phyloP scores from a whole-genome alignment of 1,140 invertebrate species.

The Bombus fervidus region DNA sequence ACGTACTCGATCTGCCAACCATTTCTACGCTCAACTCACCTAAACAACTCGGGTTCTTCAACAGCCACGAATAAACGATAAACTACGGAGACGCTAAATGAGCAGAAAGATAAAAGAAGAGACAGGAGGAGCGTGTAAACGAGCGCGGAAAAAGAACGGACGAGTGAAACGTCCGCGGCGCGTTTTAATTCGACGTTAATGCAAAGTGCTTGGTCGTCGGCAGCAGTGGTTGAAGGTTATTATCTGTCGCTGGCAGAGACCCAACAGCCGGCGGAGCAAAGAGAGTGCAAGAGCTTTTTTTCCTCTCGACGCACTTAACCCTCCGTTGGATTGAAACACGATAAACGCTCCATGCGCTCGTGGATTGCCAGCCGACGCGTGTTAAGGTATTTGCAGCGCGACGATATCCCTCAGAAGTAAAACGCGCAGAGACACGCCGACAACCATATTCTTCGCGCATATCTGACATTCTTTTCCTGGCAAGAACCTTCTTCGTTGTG shows the following conservation, averaged over 20 bases:
- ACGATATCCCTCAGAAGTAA: no score
- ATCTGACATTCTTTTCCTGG: no score
- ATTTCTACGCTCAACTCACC: no score
- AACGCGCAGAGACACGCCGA: no score
- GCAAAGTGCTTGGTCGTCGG: constrained; percentile 45
- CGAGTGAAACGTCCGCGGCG: not conserved
- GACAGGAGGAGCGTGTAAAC: not conserved
- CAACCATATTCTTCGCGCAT: no score
- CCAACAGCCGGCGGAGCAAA: constrained; percentile 66
- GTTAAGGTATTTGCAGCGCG: constrained; percentile 16
- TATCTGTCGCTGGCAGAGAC: constrained; percentile 71
- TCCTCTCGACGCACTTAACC: constrained; percentile 63
- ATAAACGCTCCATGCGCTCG: constrained; percentile 56
- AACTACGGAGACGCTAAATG: not conserved
- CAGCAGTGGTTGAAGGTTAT: constrained; percentile 71
- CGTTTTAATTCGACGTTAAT: constrained; percentile 68
- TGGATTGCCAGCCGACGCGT: constrained; percentile 43
- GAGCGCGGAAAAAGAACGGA: not conserved
- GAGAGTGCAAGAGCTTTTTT: constrained; percentile 52
- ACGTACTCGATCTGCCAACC: no score
- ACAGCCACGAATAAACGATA: not conserved
- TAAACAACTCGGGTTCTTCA: no score
- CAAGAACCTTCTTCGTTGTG: no score
- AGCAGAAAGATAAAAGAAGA: no score
- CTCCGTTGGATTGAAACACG: constrained; percentile 67